Base-by-base conservation (phyloP, 2,888 invertebrate genomes). In the Stomorhina lunata region DNA sequence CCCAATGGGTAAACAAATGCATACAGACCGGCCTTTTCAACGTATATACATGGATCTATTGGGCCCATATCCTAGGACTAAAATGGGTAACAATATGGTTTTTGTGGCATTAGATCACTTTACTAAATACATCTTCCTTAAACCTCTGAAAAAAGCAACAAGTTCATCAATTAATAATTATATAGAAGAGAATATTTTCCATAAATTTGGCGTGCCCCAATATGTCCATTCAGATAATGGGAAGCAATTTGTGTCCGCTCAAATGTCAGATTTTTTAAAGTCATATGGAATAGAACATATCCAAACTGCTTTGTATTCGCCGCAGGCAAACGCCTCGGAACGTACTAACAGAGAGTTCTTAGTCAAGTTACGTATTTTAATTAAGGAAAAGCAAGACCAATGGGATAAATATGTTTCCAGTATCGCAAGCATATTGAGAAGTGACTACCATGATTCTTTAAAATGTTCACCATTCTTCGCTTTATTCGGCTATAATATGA, bases 261-360 rank as follows among this genome's bases (percentile, higher is more conserved):
- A 76, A 66, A 84, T 84, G 63, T 20, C 72, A 45, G 40, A 25
- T 12, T 72, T 85, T 9, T 29, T 84, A 2, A 57, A 59, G 17
- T 40, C 34, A 7, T 86, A 84, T 48, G 68, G 84, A 9, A 55
- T 81, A 1, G 78, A 34, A 7, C 59, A 86, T 4, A 27, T 63
- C 1, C 84, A 78, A 20, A 87, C 84, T 29, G 82, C 86, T 1
- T 48, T 66, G 12, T 89, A 89, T 71, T 86, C 87, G 25, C 87
- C 89, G 0, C 89, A 89, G 80, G 73, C 81, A 0, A 89, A 89
- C 73, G 87, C 87, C 9, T 72, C 72, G 0, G 72, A 72, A 68
- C 75, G 87, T 0, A 83, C 86, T 0, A 89, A 89, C 57, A 65
- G 86, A 37, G 86, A 86, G 0, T 71, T 89, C 4, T 86, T 86